Conservation (phyloP, 2,113 vertebrate species). For the Catharus minimus region DNA sequence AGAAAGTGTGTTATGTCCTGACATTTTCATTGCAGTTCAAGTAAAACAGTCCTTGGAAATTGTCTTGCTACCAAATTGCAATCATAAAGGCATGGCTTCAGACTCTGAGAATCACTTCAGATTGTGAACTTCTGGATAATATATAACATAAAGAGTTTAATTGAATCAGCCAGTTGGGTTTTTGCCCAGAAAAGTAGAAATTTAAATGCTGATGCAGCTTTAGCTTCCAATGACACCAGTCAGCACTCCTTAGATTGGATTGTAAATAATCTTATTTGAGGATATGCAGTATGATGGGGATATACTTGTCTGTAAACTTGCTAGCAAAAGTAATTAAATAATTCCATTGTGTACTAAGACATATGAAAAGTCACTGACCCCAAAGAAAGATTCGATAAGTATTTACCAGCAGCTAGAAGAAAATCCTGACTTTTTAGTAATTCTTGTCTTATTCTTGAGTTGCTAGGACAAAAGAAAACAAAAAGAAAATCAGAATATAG, state of each 20-base stretch:
- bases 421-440: slow-evolving; percentile 54
- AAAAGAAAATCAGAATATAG: background rate
- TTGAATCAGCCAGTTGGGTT: slow-evolving; percentile 83
- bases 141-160: slow-evolving; percentile 84
- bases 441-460: slow-evolving; percentile 18
- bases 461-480: slow-evolving; percentile 33
- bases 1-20: slow-evolving; percentile 70
- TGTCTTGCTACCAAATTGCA: slow-evolving; percentile 81
- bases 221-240: slow-evolving; percentile 77
- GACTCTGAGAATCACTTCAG: slow-evolving; percentile 73
- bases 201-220: slow-evolving; percentile 83
- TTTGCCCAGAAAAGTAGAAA: slow-evolving; percentile 84
- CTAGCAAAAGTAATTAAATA: slow-evolving; percentile 84
- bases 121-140: slow-evolving; percentile 82
- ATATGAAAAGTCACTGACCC: slow-evolving; percentile 59
- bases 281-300: slow-evolving; percentile 67
- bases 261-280: slow-evolving; percentile 83
- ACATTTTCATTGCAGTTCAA: slow-evolving; percentile 77
- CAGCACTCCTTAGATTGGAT: slow-evolving; percentile 84
- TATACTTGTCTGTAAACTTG: slow-evolving; percentile 75
- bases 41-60: slow-evolving; percentile 75
- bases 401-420: slow-evolving; percentile 55
- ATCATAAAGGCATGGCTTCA: slow-evolving; percentile 79
- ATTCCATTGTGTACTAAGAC: slow-evolving; percentile 75
- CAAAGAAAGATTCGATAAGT: slow-evolving; percentile 55